Base-by-base conservation (phyloP, 2,113 vertebrate genomes). In the Isichthys henryi region DNA sequence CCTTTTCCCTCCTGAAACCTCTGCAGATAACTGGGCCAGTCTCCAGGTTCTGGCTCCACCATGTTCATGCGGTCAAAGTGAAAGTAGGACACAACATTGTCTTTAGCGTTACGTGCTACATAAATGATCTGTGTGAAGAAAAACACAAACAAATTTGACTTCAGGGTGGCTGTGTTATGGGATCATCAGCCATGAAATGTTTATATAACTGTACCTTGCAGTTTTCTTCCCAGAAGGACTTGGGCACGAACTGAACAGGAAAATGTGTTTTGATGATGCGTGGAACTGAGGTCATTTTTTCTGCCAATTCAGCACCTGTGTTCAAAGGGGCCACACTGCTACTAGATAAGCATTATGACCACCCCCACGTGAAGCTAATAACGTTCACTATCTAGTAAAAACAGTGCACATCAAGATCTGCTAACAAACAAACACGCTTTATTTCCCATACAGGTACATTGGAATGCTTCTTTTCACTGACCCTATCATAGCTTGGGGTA, bases 51-150 rank as follows among this genome's bases (percentile, higher is more conserved):
- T 62, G 96, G 96, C 17, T 96, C 0, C 31, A 0, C 74, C 83
- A 35, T 90, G 90, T 94, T 96, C 97, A 98, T 98, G 89, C 95
- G 95, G 86, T 95, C 94, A 93, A 97, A 98, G 90, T 98, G 96
- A 91, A 95, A 98, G 91, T 95, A 97, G 31, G 97, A 98, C 11
- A 98, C 96, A 21, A 93, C 91, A 13, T 87, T 96, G 94, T 98
- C 97, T 91, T 98, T 98, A 23, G 96, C 95, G 90, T 98, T 98
- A 92, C 97, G 97, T 0, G 96, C 97, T 89, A 97, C 92, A 0
- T 97, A 97, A 90, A 98, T 94, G 3, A 97, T 91, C 97, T 98
- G 89, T 3, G 50, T 11, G 13, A 35, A 62, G 17, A 45, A 11
- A 62, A 39, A n/a, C 50, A 87, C 49, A 53, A 88, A 86, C 46